Evolutionary conservation across 2,113 vertebrate genomes (phyloP), one percentile per base, ranked within the genome.

Genomic region (Manacus vitellinus): DNA sequence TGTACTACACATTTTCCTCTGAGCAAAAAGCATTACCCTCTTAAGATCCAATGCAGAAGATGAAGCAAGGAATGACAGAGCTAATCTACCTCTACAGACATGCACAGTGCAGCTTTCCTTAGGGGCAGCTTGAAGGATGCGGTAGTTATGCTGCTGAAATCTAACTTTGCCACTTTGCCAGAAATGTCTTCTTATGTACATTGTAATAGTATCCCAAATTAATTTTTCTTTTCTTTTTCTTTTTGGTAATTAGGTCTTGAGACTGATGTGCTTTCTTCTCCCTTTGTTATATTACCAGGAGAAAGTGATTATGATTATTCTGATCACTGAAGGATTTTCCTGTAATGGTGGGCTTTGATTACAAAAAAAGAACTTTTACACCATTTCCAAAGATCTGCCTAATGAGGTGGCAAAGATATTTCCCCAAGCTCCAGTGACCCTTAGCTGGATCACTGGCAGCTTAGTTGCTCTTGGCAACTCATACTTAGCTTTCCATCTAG

Each of bases 401-500:
- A 87, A 94, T 68, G 31, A 82, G 35, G 51, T 66, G n/a, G 71
- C 72, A 85, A 83, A 89, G 46, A 46, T 66, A 76, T 82, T 76
- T 94, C 90, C 61, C 78, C 63, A 62, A 93, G 67, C 30, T 94
- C 23, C 30, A 16, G 37, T 76, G 78, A 88, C 52, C 85, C 74
- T 72, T 82, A 75, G 59, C 66, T 85, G 72, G 55, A 83, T 84
- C 88, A 47, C 39, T 72, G 51, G 44, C 30, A 80, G 63, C 87
- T 71, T 39, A 62, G 51, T 62, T 90, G 85, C 82, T 88, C 72
- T n/a, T 90, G 88, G 71, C 63, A 95, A 51, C 67, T 92, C 71
- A 27, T 46, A 6, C 59, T 84, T 41, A 79, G 71, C 58, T 76
- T 80, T 85, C 66, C 33, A 9, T 47, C 28, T 79, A 28, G 31